Conservation (phyloP, 2,797 vertebrate genomes). For the Xenentodon cancila region DNA sequence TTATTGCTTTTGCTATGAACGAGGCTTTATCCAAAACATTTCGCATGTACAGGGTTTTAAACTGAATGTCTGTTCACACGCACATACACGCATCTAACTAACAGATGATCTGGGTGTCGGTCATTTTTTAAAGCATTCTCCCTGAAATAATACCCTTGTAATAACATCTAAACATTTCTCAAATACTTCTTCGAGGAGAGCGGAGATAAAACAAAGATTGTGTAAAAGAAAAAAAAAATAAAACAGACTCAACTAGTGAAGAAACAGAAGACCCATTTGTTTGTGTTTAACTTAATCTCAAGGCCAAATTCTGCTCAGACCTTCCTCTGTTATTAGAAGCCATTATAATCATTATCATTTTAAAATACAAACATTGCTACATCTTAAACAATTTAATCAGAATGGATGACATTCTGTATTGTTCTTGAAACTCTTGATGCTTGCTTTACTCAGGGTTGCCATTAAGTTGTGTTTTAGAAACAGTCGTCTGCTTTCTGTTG, state of each 20-base stretch:
- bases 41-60: not conserved
- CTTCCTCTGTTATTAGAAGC: conserved; percentile 30
- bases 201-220: conserved; percentile 11
- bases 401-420: too few relatives aligned
- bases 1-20: too few relatives aligned
- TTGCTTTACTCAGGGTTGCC: too few relatives aligned
- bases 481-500: conserved; percentile 27
- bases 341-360: not conserved
- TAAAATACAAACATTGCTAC: conserved; percentile 11
- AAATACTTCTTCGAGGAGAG: conserved; percentile 3
- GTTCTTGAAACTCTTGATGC: too few relatives aligned
- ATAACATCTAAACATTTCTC: conserved; percentile 31
- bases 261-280: conserved; percentile 27
- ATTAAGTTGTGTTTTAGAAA: conserved; percentile 4
- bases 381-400: too few relatives aligned
- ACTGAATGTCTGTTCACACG: not conserved
- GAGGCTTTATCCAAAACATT: too few relatives aligned
- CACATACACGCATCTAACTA: not conserved
- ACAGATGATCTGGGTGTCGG: not conserved
- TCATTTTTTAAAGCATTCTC: conserved; percentile 6
- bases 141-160: conserved; percentile 3
- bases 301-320: conserved; percentile 15
- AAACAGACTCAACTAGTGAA: not conserved
- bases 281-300: conserved; percentile 34
- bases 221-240: conserved; percentile 18